Evolutionary conservation across 2,797 vertebrate genomes (phyloP).

Genomic region (Psittacula echo): DNA sequence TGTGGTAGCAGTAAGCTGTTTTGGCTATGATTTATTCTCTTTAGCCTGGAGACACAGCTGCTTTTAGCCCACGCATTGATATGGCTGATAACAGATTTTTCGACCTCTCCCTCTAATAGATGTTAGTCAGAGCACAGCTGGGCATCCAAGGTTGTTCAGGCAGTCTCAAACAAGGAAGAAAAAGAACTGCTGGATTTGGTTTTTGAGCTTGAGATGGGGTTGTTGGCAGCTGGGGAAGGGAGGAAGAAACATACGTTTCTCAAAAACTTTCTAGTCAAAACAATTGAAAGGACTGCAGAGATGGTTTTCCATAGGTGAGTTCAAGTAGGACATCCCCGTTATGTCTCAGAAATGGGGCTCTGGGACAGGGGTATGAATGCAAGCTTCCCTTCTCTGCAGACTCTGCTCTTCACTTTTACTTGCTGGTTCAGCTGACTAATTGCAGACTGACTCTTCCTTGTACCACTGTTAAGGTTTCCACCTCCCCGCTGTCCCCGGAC

Average conservation of each 20-base stretch:
- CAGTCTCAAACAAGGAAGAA: not conserved
- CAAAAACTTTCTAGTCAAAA: not conserved
- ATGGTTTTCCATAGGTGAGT: not conserved
- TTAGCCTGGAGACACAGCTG: not conserved
- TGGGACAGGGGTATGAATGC: rapidly evolving
- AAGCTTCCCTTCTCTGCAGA: rapidly evolving
- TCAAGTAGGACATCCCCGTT: rapidly evolving
- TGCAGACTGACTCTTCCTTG: not conserved
- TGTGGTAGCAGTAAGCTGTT: not conserved
- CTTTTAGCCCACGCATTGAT: not conserved
- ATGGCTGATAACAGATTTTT: not conserved
- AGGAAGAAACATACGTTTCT: not conserved
- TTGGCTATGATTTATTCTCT: not conserved
- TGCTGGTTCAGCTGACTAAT: not conserved
- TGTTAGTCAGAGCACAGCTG: not conserved
- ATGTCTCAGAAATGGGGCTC: rapidly evolving
- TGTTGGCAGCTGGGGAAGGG: not conserved
- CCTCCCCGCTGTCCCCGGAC: not conserved
- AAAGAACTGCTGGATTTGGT: not conserved
- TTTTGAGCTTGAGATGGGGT: not conserved
- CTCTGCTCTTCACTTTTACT: rapidly evolving
- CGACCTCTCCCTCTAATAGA: not conserved
- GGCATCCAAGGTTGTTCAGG: not conserved
- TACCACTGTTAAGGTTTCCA: not conserved
- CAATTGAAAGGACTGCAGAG: not conserved